Base-by-base conservation (phyloP, 2,888 invertebrate species). In the Eudemis profundana region DNA sequence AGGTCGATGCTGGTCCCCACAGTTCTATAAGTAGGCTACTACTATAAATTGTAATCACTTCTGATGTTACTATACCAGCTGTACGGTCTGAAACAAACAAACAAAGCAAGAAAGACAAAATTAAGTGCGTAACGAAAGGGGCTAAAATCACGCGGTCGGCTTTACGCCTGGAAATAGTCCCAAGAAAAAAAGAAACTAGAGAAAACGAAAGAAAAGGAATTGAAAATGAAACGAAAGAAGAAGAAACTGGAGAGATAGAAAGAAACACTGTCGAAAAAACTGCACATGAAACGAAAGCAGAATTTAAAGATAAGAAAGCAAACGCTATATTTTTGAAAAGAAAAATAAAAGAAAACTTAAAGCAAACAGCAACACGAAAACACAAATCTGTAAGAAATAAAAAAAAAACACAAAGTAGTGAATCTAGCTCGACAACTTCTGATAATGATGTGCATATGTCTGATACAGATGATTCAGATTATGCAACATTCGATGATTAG, bases 391-490 rank as follows among this genome's bases (percentile, higher is more conserved):
- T 19, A 51, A 8, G 4, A 33, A 15, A 29, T 3, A 50, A 29
- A 10, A 51, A 15, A 19, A 36, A 21, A 36, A 17, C 5, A n/a
- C 12, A 33, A 8, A 38, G 38, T 51, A 51, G 42, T 40, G 57
- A 57, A 57, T 33, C 57, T n/a, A 46, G 29, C 46, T 57, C 46
- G 17, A 44, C 42, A 46, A 8, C 4, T 46, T 44, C 29, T 44
- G 42, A 57, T 19, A 44, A 15, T 29, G 46, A 33, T 5, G n/a
- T 33, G 38, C 17, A 46, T 33, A 33, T 36, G 14, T 5, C 7
- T 46, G 46, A 57, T 33, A 46, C 57, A 29, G 51, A 51, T 42
- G 50, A 61, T 36, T 54, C 54, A 12, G 61, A 61, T 42, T 61
- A 61, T 36, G 61, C 21, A n/a, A 61, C 51, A 61, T 1, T 51